Percentiles rank a stretch among this genome's conserved stretches.
phyloP scores from a whole-genome alignment of 2,113 vertebrate genomes.

The Loxodonta africana region DNA sequence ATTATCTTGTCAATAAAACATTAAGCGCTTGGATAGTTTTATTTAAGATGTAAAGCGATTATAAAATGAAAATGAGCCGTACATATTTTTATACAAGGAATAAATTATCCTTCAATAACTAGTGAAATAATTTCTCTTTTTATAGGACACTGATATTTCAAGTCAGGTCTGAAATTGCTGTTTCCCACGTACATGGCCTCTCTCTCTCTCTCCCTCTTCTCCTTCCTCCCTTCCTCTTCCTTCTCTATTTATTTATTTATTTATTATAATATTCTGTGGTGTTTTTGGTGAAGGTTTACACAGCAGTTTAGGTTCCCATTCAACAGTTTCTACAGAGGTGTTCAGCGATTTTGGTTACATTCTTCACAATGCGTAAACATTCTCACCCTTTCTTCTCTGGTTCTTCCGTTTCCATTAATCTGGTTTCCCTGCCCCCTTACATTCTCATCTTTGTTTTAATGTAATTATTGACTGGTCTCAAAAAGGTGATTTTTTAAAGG shows the following conservation, averaged over 20 bases:
- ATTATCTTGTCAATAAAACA: slow-evolving; percentile 84
- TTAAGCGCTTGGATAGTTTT: slow-evolving; percentile 84
- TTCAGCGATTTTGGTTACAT: neutral
- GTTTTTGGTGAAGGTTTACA: neutral
- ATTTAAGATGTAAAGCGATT: slow-evolving; percentile 85
- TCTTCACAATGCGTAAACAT: neutral
- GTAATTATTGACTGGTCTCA: neutral
- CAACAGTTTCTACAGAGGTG: neutral
- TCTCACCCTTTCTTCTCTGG: neutral
- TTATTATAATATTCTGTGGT: neutral
- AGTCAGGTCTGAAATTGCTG: slow-evolving; percentile 56
- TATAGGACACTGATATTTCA: neutral
- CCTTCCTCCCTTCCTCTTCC: neutral
- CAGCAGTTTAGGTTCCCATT: neutral
- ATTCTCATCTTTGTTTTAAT: neutral
- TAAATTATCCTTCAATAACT: slow-evolving; percentile 79
- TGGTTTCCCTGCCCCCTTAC: neutral
- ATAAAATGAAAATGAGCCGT: slow-evolving; percentile 81
- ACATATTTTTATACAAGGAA: slow-evolving; percentile 52
- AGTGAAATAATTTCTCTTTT: slow-evolving; percentile 63
- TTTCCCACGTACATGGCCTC: neutral
- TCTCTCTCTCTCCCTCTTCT: neutral
- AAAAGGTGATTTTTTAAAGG: neutral
- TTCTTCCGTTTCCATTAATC: neutral
- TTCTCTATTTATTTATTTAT: too few relatives aligned